Base-by-base conservation (phyloP, 2,888 invertebrate genomes). In the Polyommatus iphigenia region DNA sequence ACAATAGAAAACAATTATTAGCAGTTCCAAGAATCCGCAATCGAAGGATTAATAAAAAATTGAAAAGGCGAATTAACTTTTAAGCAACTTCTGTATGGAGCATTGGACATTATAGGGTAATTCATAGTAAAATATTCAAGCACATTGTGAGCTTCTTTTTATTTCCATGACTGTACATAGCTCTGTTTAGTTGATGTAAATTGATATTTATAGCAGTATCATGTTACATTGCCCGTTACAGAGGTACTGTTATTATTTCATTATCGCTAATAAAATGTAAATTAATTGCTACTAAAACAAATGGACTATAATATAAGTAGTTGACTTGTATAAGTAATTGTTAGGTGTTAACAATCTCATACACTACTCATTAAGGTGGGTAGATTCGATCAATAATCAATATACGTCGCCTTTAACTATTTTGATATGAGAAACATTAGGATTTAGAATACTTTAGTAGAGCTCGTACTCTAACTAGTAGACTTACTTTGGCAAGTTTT, bases 211-310 rank as follows among this genome's bases (percentile, higher is more conserved):
- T 18, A 18, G 75, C 29, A 5, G 54, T 75, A 54, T 75, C 29
- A 29, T 24, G 24, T 75, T 75, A 75, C 75, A 75, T 50, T 41
- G 72, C 29, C 54, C 75, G 29, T 73, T 73, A 50, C 54, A 75
- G 18, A 54, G 54, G 24, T 54, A 54, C 75, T 54, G 24, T 15
- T 24, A 73, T 73, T 73, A 73, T 73, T 73, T 73, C 73, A 73
- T 50, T 73, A 73, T 41, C 20, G 20, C 24, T 73, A 73, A 73
- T 73, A 46, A 73, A 15, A 41, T 50, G 50, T 20, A 50, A 73
- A 50, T 50, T 67, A 32, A 67, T 67, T 67, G 4, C 2, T 18
- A 67, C 67, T 67, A 32, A 32, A 67, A 67, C 67, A 29, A 67
- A 67, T 67, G 13, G 62, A 29, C 6, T 32, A 24, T 62, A 24